These are phyloP conservation scores for Lycaena phlaeas DNA, from an alignment of 2,888 invertebrate species.

Conservation along the genomic window DNA sequence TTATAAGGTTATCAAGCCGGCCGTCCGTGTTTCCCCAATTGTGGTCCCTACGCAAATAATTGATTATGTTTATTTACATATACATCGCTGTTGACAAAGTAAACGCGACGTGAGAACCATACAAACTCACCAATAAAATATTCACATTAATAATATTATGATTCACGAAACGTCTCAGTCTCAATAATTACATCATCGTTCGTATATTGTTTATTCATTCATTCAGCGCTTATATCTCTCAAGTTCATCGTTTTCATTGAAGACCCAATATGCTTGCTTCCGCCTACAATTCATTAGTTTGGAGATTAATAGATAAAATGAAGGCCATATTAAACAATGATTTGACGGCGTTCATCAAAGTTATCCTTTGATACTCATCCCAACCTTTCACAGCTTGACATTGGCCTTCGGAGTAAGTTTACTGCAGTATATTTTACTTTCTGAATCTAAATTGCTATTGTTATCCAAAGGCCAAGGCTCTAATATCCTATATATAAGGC, in stretches of 20 bases:
- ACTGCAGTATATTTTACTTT: too few species aligned
- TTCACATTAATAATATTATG: neutral
- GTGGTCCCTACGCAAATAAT: neutral
- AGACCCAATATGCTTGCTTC: neutral
- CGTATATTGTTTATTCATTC: neutral
- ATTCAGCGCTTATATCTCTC: neutral
- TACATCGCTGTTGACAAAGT: neutral
- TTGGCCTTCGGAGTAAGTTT: too few species aligned
- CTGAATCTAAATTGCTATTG: too few species aligned
- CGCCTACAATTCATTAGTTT: too few species aligned
- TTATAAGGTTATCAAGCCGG: neutral
- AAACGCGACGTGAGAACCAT: slow-evolving; percentile 2
- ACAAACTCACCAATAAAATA: neutral
- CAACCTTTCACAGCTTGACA: too few species aligned
- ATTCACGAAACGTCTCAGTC: neutral
- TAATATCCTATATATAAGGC: too few species aligned
- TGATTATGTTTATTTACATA: neutral
- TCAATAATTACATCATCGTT: neutral
- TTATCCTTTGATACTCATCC: too few species aligned
- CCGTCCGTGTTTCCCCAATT: neutral
- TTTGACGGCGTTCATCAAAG: too few species aligned
- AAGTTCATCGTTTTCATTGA: slow-evolving; percentile 4
- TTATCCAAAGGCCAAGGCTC: too few species aligned
- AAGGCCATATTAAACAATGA: too few species aligned
- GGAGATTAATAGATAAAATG: too few species aligned